Base-by-base conservation (phyloP, 2,113 vertebrate genomes). In the Lepisosteus osseus region DNA sequence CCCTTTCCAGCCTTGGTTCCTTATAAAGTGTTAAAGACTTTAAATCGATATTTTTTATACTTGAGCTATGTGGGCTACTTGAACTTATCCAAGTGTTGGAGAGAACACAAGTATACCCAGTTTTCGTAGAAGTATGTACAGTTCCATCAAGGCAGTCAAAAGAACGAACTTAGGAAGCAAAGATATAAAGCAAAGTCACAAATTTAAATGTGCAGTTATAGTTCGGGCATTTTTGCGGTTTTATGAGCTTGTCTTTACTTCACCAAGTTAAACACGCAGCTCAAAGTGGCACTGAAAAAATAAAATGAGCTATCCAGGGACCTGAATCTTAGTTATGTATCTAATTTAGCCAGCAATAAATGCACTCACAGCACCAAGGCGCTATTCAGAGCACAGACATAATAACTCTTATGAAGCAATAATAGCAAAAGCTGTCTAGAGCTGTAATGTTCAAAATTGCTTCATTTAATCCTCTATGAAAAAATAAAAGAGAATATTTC, bases 261-360 rank as follows among this genome's bases (percentile, higher is more conserved):
- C 45, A 45, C 6, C 75, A 69, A 54, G 71, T 72, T 65, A 72
- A 15, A 55, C 54, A 76, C 65, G 69, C 66, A 69, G 42, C 45
- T 9, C 57, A 29, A 17, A 9, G 69, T n/a, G 11, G 64, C 12
- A 61, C 42, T 14, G 3, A 42, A 67, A 65, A 6, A 9, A 51
- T 5, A 9, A 51, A 11, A 42, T 47, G 29, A 47, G 17, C 8
- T 14, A 15, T 70, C 41, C 61, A 65, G 56, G 29, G 29, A 29
- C 64, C 42, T 41, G 13, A 45, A 65, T 68, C 61, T 17, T 5
- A 63, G 42, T 41, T 43, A 67, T 13, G 42, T 67, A 56, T 70
- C 62, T 74, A 61, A 72, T 55, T 72, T 69, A 61, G 13, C 54
- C 40, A 8, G 56, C 59, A 47, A 54, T 40, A 61, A 44, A 17